These are phyloP conservation scores for Hippocampus zosterae DNA, from an alignment of 2,113 vertebrate species.

Conservation along the genomic window DNA sequence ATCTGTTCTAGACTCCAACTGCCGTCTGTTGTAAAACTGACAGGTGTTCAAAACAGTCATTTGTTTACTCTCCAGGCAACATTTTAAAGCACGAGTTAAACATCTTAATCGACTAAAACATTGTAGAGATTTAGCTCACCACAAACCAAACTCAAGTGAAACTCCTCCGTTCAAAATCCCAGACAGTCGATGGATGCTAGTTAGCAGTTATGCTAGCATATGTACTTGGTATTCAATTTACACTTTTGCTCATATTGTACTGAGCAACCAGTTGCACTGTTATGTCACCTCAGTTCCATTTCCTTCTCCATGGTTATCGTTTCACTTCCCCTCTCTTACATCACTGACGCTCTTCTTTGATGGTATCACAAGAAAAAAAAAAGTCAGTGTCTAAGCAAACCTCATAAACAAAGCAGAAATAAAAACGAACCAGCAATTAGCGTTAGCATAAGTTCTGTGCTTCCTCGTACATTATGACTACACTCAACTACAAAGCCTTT, in stretches of 20 bases:
- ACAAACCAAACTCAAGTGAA: too few relatives aligned
- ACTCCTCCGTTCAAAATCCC: too few relatives aligned
- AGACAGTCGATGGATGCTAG: too few relatives aligned
- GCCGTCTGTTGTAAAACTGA: too few relatives aligned
- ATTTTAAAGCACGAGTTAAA: not conserved
- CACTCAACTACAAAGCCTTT: slow-evolving; percentile 61
- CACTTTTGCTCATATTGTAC: not conserved
- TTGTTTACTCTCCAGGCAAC: not conserved
- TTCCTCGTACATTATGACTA: slow-evolving; percentile 49
- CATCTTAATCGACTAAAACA: too few relatives aligned
- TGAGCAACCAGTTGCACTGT: not conserved
- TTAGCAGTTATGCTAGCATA: not conserved
- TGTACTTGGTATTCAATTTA: not conserved
- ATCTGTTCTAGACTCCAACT: too few relatives aligned
- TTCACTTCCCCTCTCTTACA: too few relatives aligned
- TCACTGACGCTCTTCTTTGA: not conserved
- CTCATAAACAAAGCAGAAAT: slow-evolving; percentile 50
- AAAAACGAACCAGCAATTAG: slow-evolving; percentile 38
- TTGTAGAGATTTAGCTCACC: too few relatives aligned
- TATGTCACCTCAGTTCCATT: not conserved
- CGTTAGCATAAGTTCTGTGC: slow-evolving; percentile 48
- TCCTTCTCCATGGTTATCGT: not conserved
- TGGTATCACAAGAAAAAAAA: not conserved
- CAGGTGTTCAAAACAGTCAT: too few relatives aligned
- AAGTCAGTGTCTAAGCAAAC: not conserved